Evolutionary conservation across 2,113 vertebrate species (phyloP).

Genomic region (Elanus axillaris): DNA sequence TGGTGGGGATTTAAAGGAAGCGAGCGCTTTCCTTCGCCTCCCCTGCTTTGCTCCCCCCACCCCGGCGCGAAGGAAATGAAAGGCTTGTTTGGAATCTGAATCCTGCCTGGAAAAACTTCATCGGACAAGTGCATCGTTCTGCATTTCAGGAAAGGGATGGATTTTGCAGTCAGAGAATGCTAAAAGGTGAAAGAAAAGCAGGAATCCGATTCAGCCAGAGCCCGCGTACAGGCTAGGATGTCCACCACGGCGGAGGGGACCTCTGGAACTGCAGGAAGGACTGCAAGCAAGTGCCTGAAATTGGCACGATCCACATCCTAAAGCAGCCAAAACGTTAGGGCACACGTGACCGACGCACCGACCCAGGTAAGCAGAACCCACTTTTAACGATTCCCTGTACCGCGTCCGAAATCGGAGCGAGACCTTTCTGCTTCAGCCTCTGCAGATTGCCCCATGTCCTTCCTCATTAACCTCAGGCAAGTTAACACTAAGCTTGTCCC

Average conservation of each 20-base stretch:
- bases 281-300: neutral
- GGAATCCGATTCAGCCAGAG: neutral
- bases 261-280: neutral
- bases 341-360: neutral
- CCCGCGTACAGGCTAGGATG: neutral
- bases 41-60: neutral
- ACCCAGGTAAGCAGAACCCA: neutral
- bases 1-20: slow-evolving; percentile 33
- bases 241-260: neutral
- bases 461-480: neutral
- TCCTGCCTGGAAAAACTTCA: slow-evolving; percentile 10
- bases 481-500: neutral
- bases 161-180: neutral
- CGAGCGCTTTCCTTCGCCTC: neutral
- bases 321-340: neutral
- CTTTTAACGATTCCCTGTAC: neutral
- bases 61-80: neutral
- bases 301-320: neutral
- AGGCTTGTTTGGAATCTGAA: slow-evolving; percentile 14
- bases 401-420: fast-evolving
- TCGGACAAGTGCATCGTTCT: slow-evolving; percentile 60
- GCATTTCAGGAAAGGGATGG: slow-evolving; percentile 9
- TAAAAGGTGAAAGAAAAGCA: slow-evolving; percentile 24
- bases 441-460: neutral
- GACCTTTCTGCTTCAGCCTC: neutral